Evolutionary conservation across 2,113 vertebrate species (phyloP).

Genomic region (Buteo buteo): DNA sequence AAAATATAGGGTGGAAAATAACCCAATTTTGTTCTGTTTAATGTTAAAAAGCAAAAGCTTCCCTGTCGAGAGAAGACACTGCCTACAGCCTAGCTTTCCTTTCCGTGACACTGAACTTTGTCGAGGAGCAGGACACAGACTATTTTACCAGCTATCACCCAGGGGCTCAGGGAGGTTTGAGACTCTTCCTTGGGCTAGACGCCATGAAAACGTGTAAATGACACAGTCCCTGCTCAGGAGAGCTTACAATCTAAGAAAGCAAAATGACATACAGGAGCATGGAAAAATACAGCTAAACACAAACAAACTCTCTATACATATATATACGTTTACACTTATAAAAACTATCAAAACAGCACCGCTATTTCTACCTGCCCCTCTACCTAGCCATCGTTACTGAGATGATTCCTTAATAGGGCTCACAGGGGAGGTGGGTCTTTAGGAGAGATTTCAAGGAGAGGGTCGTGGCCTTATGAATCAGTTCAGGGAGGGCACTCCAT

Average conservation of each 20-base stretch:
- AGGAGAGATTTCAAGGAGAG: constrained; percentile 36
- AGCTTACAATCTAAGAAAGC: constrained; percentile 46
- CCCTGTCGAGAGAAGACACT: not conserved
- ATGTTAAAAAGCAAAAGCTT: not conserved
- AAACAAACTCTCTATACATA: constrained; percentile 11
- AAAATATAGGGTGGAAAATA: constrained; percentile 18
- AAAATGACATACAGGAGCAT: constrained; percentile 44
- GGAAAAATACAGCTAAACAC: constrained; percentile 51
- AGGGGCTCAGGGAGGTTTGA: not conserved
- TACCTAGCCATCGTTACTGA: not conserved
- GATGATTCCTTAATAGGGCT: not conserved
- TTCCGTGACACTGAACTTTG: not conserved
- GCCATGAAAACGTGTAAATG: constrained; percentile 1
- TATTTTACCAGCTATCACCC: not conserved
- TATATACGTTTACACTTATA: not conserved
- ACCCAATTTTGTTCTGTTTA: not conserved
- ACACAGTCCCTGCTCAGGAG: constrained; percentile 38
- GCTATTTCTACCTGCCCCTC: constrained; percentile 23
- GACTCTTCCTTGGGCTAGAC: not conserved
- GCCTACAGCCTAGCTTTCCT: not conserved
- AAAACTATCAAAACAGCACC: not conserved
- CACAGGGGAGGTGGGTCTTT: not conserved
- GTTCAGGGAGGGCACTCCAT: constrained; percentile 56
- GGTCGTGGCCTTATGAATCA: constrained; percentile 19
- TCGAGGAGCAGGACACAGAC: not conserved